Evolutionary conservation across 2,797 vertebrate genomes (phyloP).

Genomic region (Smutsia temminckii): DNA sequence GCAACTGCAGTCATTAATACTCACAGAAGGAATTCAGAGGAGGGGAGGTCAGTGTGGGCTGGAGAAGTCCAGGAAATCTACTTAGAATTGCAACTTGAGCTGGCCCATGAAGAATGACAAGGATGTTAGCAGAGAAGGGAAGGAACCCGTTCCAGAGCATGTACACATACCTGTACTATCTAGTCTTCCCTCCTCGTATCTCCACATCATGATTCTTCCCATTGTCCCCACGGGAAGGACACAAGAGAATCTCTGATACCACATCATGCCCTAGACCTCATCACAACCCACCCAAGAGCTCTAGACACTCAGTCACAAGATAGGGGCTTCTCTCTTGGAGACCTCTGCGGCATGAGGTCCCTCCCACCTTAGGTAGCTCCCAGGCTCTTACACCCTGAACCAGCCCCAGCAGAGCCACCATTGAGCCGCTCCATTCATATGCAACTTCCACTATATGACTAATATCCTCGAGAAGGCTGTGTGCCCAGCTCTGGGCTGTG

Average conservation of each 20-base stretch:
- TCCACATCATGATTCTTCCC: neutral
- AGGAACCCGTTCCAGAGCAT: neutral
- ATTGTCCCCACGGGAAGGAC: neutral
- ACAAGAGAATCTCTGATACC: neutral
- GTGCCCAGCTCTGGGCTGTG: neutral
- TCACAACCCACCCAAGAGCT: neutral
- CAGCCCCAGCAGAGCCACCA: neutral
- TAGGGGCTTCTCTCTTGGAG: neutral
- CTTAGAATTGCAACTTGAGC: slow-evolving; percentile 17
- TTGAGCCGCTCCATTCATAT: neutral
- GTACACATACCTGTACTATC: neutral
- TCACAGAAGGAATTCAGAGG: neutral
- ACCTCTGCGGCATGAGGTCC: neutral
- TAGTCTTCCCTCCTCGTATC: neutral
- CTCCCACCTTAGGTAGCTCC: neutral
- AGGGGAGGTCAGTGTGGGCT: neutral
- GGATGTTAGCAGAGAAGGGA: neutral
- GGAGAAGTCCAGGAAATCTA: slow-evolving; percentile 1
- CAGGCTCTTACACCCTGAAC: neutral
- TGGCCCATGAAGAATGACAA: neutral
- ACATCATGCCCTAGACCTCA: neutral
- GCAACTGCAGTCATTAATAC: neutral
- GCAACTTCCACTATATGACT: neutral
- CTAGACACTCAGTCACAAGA: neutral
- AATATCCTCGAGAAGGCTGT: neutral